Conservation (phyloP, 2,888 invertebrate species). For the Xylophagus ater region DNA sequence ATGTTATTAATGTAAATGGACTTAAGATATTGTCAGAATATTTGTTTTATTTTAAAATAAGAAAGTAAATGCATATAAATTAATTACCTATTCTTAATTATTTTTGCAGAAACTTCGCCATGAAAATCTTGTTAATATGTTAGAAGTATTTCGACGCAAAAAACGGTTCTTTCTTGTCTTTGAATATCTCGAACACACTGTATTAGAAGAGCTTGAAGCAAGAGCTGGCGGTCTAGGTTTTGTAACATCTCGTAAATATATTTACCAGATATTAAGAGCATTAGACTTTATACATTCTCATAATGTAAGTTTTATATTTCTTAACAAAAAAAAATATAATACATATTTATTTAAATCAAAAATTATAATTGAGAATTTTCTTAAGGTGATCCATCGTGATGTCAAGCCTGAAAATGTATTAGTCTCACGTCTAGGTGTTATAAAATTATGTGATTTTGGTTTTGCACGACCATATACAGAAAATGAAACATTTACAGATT, state of each 20-base stretch:
- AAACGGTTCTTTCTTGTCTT: slow-evolving; percentile 79
- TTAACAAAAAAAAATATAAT: background rate
- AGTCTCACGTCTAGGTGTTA: slow-evolving; percentile 65
- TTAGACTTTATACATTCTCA: slow-evolving; percentile 74
- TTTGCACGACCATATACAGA: slow-evolving; percentile 65
- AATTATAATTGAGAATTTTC: slow-evolving; percentile 2
- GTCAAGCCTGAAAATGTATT: slow-evolving; percentile 84
- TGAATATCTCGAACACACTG: slow-evolving; percentile 76
- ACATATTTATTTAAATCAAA: background rate
- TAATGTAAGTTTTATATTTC: slow-evolving; percentile 58
- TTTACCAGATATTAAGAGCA: slow-evolving; percentile 72
- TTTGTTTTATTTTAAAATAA: background rate
- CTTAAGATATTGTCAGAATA: background rate
- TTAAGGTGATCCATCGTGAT: slow-evolving; percentile 82
- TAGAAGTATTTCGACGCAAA: slow-evolving; percentile 76
- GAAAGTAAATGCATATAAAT: no score
- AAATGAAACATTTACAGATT: slow-evolving; percentile 76
- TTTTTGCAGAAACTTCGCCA: slow-evolving; percentile 64
- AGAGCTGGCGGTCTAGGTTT: slow-evolving; percentile 59
- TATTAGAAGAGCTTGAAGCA: slow-evolving; percentile 72
- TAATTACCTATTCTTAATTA: background rate
- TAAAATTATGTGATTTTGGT: slow-evolving; percentile 86
- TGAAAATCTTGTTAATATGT: slow-evolving; percentile 77
- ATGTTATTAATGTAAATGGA: no score
- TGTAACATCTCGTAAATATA: slow-evolving; percentile 59